Evolutionary conservation across 2,797 vertebrate genomes (phyloP).

Genomic region (Sebastes nivosus): DNA sequence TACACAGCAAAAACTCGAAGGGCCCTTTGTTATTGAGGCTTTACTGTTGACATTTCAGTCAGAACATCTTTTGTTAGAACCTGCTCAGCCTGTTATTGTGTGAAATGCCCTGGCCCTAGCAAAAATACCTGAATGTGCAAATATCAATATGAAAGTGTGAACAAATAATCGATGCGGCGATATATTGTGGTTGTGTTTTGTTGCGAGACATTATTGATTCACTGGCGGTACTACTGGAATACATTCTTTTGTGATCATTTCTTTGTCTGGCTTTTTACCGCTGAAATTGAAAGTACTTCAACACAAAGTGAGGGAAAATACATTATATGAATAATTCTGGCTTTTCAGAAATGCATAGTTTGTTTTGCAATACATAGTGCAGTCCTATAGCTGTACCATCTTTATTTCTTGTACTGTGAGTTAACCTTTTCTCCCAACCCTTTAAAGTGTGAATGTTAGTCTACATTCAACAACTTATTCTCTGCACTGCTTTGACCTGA

Average conservation of each 20-base stretch:
- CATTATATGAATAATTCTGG: not conserved
- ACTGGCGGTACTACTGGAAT: not conserved
- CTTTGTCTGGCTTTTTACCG: not conserved
- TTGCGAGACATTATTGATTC: slow-evolving; percentile 26
- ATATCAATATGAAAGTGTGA: slow-evolving; percentile 42
- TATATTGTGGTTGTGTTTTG: slow-evolving; percentile 13
- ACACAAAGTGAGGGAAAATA: not conserved
- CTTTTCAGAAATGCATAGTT: not conserved
- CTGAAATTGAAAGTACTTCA: not conserved
- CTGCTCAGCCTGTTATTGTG: slow-evolving; percentile 27
- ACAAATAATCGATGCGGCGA: slow-evolving; percentile 40
- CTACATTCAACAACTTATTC: not conserved
- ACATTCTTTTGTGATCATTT: slow-evolving; percentile 14
- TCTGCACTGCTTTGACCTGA: not conserved
- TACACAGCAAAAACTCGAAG: not conserved
- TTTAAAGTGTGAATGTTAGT: not conserved
- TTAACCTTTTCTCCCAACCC: not conserved
- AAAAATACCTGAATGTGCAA: slow-evolving; percentile 25
- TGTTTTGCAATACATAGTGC: not conserved
- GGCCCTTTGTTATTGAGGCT: slow-evolving; percentile 15
- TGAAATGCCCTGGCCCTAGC: slow-evolving; percentile 10
- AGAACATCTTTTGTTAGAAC: slow-evolving; percentile 32
- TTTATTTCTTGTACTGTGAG: not conserved
- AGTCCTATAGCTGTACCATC: not conserved
- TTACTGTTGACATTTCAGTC: slow-evolving; percentile 49